phyloP scores from a whole-genome alignment of 2,797 vertebrate genomes.

The Cyprinodon diabolis region DNA sequence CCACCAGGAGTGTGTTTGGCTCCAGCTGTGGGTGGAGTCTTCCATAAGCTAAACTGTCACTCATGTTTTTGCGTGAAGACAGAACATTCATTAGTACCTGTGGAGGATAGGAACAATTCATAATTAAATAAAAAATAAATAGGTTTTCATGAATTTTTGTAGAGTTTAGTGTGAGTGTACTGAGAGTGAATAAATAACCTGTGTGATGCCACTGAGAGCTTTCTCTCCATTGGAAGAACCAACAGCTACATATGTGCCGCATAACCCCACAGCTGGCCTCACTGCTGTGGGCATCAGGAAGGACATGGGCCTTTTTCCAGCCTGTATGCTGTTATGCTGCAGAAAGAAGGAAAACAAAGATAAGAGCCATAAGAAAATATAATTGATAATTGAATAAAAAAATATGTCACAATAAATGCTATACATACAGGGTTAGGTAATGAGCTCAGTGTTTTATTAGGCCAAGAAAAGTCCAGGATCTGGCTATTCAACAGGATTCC shows the following conservation, averaged over 20 bases:
- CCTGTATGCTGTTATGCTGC: constrained; percentile 87
- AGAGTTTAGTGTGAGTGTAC: background rate
- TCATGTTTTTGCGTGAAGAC: constrained; percentile 92
- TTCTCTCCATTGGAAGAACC: constrained; percentile 89
- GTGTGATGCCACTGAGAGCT: constrained; percentile 90
- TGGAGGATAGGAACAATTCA: background rate
- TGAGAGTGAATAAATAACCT: constrained; percentile 78
- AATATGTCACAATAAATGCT: constrained; percentile 5
- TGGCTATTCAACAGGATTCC: constrained; percentile 97
- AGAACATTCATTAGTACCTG: constrained; percentile 96
- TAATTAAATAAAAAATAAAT: background rate
- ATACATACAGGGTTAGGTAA: constrained; percentile 76
- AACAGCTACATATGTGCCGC: constrained; percentile 93
- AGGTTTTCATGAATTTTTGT: background rate
- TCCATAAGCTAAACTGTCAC: constrained; percentile 90
- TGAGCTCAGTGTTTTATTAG: constrained; percentile 84
- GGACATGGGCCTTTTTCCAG: constrained; percentile 90
- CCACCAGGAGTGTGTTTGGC: constrained; percentile 88
- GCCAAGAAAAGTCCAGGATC: constrained; percentile 96
- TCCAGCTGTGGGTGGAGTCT: constrained; percentile 93
- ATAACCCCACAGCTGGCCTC: constrained; percentile 89
- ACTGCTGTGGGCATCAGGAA: constrained; percentile 94
- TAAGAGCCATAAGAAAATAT: constrained; percentile 1
- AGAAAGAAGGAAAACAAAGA: constrained; percentile 26
- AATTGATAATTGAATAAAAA: background rate